Percentiles rank a stretch among this genome's conserved stretches.
These are phyloP conservation scores for Xestoiulus laeticollis DNA, from an alignment of 2,888 invertebrate genomes.

Conservation along the genomic window DNA sequence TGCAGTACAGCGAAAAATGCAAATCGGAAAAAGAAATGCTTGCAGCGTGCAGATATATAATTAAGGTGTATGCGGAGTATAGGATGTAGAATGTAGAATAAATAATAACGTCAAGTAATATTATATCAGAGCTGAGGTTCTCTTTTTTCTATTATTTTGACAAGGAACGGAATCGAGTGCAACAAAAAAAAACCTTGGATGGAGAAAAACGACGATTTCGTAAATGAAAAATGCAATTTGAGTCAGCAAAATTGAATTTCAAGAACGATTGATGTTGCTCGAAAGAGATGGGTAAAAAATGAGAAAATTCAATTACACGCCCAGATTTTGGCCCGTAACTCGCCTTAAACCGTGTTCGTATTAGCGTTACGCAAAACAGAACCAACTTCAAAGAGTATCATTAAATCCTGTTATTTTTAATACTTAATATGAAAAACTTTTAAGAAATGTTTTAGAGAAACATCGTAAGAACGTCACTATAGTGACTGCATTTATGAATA, in stretches of 20 bases:
- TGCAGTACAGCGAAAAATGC: constrained; percentile 1
- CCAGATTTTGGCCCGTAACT: constrained; percentile 13
- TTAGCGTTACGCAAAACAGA: background rate
- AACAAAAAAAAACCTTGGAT: background rate
- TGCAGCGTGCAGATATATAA: constrained; percentile 13
- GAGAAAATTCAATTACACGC: constrained; percentile 20
- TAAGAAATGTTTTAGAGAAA: no score
- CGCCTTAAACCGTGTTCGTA: background rate
- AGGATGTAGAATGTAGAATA: background rate
- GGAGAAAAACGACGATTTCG: constrained; percentile 33
- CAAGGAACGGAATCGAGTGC: constrained; percentile 16
- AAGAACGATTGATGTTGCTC: constrained; percentile 23
- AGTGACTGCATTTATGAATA: no score
- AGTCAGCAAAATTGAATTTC: constrained; percentile 35
- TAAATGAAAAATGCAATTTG: constrained; percentile 41
- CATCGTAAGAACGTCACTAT: no score
- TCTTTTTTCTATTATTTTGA: background rate
- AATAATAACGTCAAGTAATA: constrained; percentile 30
- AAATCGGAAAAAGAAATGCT: constrained; percentile 34
- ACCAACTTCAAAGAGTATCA: background rate
- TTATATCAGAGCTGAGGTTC: constrained; percentile 10
- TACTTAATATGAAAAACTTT: background rate
- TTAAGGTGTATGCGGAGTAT: background rate
- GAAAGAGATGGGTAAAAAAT: background rate
- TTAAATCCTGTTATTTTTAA: background rate